Percentiles rank a stretch among this genome's conserved stretches.
Conservation (phyloP, 1,140 invertebrate genomes). For the Triops cancriformis region DNA sequence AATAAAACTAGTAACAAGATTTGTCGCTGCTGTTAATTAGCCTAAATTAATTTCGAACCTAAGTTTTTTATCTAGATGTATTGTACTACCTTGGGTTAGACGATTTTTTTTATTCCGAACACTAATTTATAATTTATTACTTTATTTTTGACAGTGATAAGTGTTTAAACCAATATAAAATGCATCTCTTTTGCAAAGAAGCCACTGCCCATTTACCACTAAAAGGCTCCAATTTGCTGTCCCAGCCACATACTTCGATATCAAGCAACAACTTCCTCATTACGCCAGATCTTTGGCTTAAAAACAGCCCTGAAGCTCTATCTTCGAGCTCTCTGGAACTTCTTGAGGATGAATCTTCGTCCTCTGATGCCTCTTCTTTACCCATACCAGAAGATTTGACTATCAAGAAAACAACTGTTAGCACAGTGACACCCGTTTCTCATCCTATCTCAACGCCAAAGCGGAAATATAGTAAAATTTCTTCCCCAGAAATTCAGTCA, state of each 20-base stretch:
- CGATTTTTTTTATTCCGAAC: background rate
- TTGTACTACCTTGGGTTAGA: no score
- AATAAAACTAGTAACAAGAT: no score
- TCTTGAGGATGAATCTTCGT: constrained; percentile 44
- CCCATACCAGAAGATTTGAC: constrained; percentile 18
- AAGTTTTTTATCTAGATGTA: no score
- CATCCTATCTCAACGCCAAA: background rate
- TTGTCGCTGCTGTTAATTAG: no score
- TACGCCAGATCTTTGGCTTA: constrained; percentile 76
- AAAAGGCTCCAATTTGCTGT: constrained; percentile 35
- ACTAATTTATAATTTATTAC: constrained; percentile 19
- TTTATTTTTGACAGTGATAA: constrained; percentile 60
- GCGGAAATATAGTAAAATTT: constrained; percentile 7
- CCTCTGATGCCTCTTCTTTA: constrained; percentile 49
- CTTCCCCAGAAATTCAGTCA: constrained; percentile 22
- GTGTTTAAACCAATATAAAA: constrained; percentile 89
- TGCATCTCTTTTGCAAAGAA: constrained; percentile 88
- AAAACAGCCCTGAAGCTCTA: constrained; percentile 48
- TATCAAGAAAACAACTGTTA: constrained; percentile 20
- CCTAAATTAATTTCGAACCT: no score
- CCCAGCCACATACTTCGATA: constrained; percentile 16
- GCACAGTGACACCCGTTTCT: background rate
- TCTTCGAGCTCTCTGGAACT: constrained; percentile 41
- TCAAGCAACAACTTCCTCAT: constrained; percentile 48
- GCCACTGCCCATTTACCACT: constrained; percentile 79